Evolutionary conservation across 2,888 invertebrate genomes (phyloP), one percentile per base, ranked within the genome.

Genomic region (Eupeodes luniger): DNA sequence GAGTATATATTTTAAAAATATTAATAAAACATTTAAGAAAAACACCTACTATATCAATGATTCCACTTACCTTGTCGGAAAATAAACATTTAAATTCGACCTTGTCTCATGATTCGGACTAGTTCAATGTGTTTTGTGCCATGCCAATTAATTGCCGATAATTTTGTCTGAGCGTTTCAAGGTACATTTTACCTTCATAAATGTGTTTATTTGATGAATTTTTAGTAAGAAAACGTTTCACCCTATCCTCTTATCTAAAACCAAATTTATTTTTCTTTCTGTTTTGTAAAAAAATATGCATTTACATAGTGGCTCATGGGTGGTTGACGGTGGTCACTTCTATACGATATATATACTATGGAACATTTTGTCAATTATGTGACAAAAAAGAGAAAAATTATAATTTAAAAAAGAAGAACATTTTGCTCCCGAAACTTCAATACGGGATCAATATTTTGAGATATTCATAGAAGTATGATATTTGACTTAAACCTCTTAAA

Each of bases 241-340:
- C 3, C 49, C 49, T 34, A 9, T 4, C 14, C 7, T 49, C 49
- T n/a, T 66, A 66, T 49, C 66, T 49, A 5, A 49, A 66, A 49
- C 34, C 1, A 11, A 51, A 67, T 27, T 66, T 34, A 36, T 67
- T 67, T 67, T 36, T 67, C 11, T 67, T 34, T 66, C 12, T 9
- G 12, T n/a, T 34, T 66, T 64, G 47, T 14, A 34, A 47, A 34
- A 19, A 64, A 59, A 49, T 59, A 11, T 44, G 27, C 2, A 59
- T 61, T 70, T 53, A 62, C 44, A 67, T 59, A 40, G 47, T 47
- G 19, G 16, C 49, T 11, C 40, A 19, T 34, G 1, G 34, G 16
- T 27, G 16, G 49, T 34, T 34, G 61, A 1, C 11, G 61, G n/a
- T 27, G 27, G 19, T 67, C 62, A 27, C 1, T 66, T 61, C 9